Evolutionary conservation across 2,888 invertebrate species (phyloP).

Genomic region (Sinopyrophorus schimmeli): DNA sequence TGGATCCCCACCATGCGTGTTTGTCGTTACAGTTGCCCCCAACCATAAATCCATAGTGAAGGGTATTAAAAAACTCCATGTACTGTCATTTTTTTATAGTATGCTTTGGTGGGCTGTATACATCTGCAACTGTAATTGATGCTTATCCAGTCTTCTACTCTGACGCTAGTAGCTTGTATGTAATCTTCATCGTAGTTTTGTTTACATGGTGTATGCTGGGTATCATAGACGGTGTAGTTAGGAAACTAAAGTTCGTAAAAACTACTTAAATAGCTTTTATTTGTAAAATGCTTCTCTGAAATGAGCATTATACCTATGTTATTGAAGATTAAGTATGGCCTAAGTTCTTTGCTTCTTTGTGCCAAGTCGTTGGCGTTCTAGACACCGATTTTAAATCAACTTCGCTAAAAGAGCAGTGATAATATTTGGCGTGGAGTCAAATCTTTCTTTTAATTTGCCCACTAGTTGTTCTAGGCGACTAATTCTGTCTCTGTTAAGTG

Average conservation of each 20-base stretch:
- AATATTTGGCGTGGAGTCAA: background rate
- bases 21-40: no score
- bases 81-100: no score
- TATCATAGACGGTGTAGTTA: background rate
- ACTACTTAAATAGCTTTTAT: constrained; percentile 3
- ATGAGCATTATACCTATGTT: constrained; percentile 2
- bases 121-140: no score
- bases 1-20: no score
- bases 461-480: constrained; percentile 1
- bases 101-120: no score
- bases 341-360: background rate
- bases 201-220: no score
- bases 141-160: no score
- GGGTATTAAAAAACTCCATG: no score
- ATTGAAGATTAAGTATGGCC: background rate
- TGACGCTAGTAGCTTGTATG: no score
- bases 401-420: background rate
- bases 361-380: constrained; percentile 1
- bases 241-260: no score
- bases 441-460: background rate
- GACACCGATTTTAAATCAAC: background rate
- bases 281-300: constrained; percentile 1
- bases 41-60: no score
- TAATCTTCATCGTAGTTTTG: no score
- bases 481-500: background rate